Percentiles rank a stretch among this genome's conserved stretches.
These are phyloP conservation scores for Mionectes olivaceus DNA, from an alignment of 2,797 vertebrate species.

Conservation along the genomic window DNA sequence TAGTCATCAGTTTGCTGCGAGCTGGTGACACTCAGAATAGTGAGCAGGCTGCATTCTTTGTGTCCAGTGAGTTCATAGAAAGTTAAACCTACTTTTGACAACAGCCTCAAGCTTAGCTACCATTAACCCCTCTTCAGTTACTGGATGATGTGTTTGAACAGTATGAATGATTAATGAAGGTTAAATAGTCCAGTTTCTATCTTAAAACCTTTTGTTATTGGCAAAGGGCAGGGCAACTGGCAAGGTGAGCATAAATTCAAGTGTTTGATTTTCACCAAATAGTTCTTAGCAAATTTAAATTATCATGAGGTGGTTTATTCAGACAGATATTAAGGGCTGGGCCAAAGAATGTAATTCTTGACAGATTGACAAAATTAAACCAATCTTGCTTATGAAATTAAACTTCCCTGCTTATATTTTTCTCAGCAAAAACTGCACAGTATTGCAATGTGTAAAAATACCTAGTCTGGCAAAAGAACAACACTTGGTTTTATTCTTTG, in stretches of 20 bases:
- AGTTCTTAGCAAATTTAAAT: constrained; percentile 51
- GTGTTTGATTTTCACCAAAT: constrained; percentile 58
- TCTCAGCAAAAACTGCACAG: neutral
- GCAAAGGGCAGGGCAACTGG: constrained; percentile 69
- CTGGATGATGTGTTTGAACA: constrained; percentile 86
- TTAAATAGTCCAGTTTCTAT: constrained; percentile 88
- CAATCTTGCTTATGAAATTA: neutral
- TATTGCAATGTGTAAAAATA: neutral
- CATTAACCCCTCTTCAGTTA: constrained; percentile 89
- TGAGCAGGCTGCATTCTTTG: constrained; percentile 85
- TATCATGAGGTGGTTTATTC: constrained; percentile 24
- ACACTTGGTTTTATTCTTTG: constrained; percentile 3
- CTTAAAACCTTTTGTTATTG: constrained; percentile 85
- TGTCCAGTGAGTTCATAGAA: constrained; percentile 87
- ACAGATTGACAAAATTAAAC: constrained; percentile 18
- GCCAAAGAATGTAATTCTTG: neutral
- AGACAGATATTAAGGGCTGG: neutral
- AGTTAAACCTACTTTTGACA: constrained; percentile 90
- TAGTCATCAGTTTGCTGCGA: constrained; percentile 82
- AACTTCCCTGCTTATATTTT: constrained; percentile 5
- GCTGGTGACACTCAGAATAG: constrained; percentile 85
- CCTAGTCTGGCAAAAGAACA: neutral
- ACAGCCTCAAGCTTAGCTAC: constrained; percentile 84
- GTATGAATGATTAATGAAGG: constrained; percentile 94
- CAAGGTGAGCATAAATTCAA: constrained; percentile 75